A percentile compares a stretch with the other conserved stretches of the same genome.
Conservation (phyloP, 2,797 vertebrate species). For the Arrhamphus sclerolepis region DNA sequence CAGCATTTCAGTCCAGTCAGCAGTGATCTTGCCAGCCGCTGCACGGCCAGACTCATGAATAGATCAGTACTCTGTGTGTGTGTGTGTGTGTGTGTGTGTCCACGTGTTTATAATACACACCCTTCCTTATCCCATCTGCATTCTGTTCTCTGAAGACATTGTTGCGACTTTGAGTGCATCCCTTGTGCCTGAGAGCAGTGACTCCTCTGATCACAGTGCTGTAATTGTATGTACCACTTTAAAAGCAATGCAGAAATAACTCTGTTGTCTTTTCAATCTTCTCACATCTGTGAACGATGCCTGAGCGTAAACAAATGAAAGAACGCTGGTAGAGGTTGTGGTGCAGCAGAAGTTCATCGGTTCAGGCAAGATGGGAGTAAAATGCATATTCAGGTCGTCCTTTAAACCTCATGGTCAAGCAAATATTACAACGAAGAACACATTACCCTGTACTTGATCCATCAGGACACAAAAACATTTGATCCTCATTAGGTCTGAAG, state of each 20-base stretch:
- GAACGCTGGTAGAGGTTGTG: background rate
- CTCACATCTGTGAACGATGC: constrained; percentile 23
- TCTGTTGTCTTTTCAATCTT: constrained; percentile 24
- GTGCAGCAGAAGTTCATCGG: constrained; percentile 4
- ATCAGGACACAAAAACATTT: too few species aligned
- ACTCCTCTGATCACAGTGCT: constrained; percentile 5
- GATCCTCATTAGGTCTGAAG: too few species aligned
- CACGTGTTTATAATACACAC: constrained; percentile 10
- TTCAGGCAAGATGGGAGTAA: too few species aligned
- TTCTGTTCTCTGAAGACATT: constrained; percentile 23
- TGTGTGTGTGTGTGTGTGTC: constrained; percentile 30
- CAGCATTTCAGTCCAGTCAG: constrained; percentile 77
- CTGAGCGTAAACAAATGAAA: constrained; percentile 3
- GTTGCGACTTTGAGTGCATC: constrained; percentile 1
- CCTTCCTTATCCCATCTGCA: constrained; percentile 21
- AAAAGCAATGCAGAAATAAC: constrained; percentile 16
- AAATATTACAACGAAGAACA: too few species aligned
- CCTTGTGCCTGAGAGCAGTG: constrained; percentile 7
- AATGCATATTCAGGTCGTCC: too few species aligned
- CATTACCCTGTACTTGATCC: too few species aligned
- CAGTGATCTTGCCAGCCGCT: constrained; percentile 68
- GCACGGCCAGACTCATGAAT: constrained; percentile 71
- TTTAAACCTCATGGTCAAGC: too few species aligned
- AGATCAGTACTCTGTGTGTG: constrained; percentile 58
- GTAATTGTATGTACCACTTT: constrained; percentile 17